Conservation (phyloP, 2,888 invertebrate species). For the Eledona agricola region DNA sequence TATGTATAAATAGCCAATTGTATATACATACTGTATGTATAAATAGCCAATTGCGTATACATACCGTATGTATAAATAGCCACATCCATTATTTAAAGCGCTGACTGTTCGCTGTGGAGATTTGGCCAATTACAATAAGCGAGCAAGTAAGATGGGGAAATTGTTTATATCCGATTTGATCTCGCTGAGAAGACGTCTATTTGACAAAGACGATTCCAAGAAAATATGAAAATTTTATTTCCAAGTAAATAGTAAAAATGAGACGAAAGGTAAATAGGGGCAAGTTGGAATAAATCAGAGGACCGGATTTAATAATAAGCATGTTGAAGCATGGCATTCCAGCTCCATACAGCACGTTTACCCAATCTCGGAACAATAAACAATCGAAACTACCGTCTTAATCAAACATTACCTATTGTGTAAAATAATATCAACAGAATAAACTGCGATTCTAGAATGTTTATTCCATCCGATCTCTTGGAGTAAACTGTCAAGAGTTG, state of each 20-base stretch:
- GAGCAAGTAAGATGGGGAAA: too few relatives aligned
- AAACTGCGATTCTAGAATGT: constrained; percentile 33
- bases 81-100: too few relatives aligned
- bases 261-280: constrained; percentile 19
- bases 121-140: too few relatives aligned
- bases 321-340: constrained; percentile 19
- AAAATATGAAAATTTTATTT: constrained; percentile 19
- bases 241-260: constrained; percentile 2
- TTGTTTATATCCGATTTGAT: too few relatives aligned
- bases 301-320: constrained; percentile 24
- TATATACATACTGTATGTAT: too few relatives aligned
- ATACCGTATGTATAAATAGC: too few relatives aligned
- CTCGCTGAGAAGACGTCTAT: too few relatives aligned
- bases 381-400: constrained; percentile 32
- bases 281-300: constrained; percentile 24
- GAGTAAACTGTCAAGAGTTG: constrained; percentile 20
- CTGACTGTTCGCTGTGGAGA: too few relatives aligned
- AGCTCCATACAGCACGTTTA: constrained; percentile 25
- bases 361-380: constrained; percentile 34
- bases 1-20: too few relatives aligned
- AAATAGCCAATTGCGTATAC: too few relatives aligned
- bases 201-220: too few relatives aligned
- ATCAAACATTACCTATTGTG: constrained; percentile 35
- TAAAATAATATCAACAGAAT: constrained; percentile 35
- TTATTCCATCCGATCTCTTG: constrained; percentile 25